Conservation (phyloP, 2,888 invertebrate species). For the Baccha elongata region DNA sequence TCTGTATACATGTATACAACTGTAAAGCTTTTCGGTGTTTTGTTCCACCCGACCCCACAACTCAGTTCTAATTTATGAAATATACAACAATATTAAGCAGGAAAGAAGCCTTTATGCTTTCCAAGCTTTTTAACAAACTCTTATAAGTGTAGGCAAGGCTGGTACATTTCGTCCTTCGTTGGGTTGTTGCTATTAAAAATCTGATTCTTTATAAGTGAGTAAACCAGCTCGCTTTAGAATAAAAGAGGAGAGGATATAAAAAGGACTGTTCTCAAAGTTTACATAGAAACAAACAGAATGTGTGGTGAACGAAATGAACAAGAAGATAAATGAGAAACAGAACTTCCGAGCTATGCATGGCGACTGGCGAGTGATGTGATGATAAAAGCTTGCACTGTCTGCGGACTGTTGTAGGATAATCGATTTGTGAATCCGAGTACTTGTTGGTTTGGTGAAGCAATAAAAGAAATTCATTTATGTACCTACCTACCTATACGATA, state of each 20-base stretch:
- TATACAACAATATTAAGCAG: conserved; percentile 19
- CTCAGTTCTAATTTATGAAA: conserved; percentile 20
- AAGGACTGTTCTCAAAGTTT: conserved; percentile 29
- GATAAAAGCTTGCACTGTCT: conserved; percentile 47
- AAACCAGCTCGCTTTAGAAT: conserved; percentile 43
- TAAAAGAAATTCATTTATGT: conserved; percentile 39
- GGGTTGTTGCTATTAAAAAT: conserved; percentile 18
- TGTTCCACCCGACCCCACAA: conserved; percentile 15
- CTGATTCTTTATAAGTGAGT: background rate
- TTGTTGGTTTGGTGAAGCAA: conserved; percentile 7
- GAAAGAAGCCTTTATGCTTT: conserved; percentile 31
- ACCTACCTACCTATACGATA: too few species aligned
- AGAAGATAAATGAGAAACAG: conserved; percentile 33
- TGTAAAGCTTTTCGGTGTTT: conserved; percentile 44
- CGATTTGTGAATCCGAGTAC: conserved; percentile 28
- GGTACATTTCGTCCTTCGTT: conserved; percentile 19
- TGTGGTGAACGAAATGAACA: conserved; percentile 29
- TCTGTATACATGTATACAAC: conserved; percentile 16
- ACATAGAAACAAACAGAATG: conserved; percentile 13
- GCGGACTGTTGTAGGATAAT: conserved; percentile 34
- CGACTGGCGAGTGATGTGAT: conserved; percentile 31
- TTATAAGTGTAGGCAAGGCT: conserved; percentile 17
- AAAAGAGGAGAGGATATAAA: conserved; percentile 7
- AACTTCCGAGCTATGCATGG: too few species aligned
- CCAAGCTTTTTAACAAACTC: conserved; percentile 30